Evolutionary conservation across 2,113 vertebrate genomes (phyloP).

Genomic region (Dunckerocampus dactyliophorus): DNA sequence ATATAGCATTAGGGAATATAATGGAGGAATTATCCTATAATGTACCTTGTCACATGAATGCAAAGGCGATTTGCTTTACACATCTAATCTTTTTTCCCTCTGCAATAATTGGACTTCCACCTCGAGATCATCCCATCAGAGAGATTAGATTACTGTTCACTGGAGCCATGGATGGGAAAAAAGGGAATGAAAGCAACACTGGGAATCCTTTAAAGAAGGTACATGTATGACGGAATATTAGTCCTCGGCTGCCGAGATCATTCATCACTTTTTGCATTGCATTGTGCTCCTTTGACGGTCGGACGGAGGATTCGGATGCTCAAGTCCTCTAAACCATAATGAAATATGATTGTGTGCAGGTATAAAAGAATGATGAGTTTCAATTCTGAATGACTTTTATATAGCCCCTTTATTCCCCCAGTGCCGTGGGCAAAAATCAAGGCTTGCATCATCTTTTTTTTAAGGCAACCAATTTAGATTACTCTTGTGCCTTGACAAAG

Average conservation of each 20-base stretch:
- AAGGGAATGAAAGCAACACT: slow-evolving; percentile 14
- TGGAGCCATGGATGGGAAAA: slow-evolving; percentile 20
- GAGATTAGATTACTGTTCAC: slow-evolving; percentile 37
- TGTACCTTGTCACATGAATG: slow-evolving; percentile 32
- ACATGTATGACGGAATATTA: slow-evolving; percentile 18
- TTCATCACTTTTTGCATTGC: neutral
- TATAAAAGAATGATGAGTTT: slow-evolving; percentile 13
- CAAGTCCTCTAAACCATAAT: slow-evolving; percentile 4
- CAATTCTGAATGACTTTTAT: slow-evolving; percentile 34
- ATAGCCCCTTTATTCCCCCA: slow-evolving; percentile 23
- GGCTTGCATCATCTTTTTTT: slow-evolving; percentile 9
- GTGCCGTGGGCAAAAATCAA: neutral
- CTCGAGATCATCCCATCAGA: slow-evolving; percentile 43
- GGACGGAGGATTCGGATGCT: neutral
- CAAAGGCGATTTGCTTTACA: slow-evolving; percentile 43
- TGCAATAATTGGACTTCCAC: slow-evolving; percentile 51
- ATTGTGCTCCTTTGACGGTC: neutral
- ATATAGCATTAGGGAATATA: slow-evolving; percentile 29
- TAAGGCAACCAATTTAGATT: neutral
- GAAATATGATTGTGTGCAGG: slow-evolving; percentile 12
- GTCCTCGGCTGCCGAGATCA: slow-evolving; percentile 4
- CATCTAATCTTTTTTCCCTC: slow-evolving; percentile 39
- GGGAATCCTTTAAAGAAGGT: slow-evolving; percentile 18
- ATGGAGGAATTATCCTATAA: slow-evolving; percentile 33
- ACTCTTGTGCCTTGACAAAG: neutral